phyloP scores from a whole-genome alignment of 2,888 invertebrate species.

The Yponomeuta sedellus region DNA sequence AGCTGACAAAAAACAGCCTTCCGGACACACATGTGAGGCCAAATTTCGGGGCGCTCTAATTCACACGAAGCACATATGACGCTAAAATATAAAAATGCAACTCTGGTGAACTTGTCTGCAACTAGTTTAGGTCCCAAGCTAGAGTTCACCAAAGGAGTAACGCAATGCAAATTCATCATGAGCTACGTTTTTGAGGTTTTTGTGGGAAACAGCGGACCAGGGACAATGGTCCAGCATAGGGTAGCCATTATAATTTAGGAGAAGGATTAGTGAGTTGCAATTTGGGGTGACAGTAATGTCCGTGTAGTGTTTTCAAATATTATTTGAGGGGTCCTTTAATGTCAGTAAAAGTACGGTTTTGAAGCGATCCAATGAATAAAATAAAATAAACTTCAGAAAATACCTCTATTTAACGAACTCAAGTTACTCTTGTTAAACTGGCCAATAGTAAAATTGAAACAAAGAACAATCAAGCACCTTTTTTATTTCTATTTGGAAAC shows the following conservation, averaged over 20 bases:
- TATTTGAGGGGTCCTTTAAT: background rate
- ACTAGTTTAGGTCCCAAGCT: background rate
- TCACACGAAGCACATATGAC: slow-evolving; percentile 28
- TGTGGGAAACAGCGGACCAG: background rate
- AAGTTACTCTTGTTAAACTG: background rate
- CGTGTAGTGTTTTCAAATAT: background rate
- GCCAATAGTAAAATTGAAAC: background rate
- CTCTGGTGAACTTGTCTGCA: background rate
- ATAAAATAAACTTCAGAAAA: too few species aligned
- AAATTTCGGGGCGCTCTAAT: slow-evolving; percentile 47
- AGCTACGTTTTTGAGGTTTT: background rate
- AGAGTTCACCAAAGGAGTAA: background rate
- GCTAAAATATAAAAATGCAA: background rate
- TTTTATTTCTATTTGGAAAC: too few species aligned
- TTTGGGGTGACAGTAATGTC: background rate
- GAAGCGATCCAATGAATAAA: too few species aligned
- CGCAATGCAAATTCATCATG: background rate
- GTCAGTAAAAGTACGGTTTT: background rate
- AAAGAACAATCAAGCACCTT: too few species aligned
- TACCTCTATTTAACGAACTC: too few species aligned
- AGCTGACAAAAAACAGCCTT: slow-evolving; percentile 65
- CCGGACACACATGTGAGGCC: slow-evolving; percentile 42
- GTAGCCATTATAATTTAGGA: background rate
- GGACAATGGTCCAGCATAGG: background rate
- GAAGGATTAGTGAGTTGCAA: background rate